Evolutionary conservation across 2,888 invertebrate genomes (phyloP).

Genomic region (Notodonta ziczac): DNA sequence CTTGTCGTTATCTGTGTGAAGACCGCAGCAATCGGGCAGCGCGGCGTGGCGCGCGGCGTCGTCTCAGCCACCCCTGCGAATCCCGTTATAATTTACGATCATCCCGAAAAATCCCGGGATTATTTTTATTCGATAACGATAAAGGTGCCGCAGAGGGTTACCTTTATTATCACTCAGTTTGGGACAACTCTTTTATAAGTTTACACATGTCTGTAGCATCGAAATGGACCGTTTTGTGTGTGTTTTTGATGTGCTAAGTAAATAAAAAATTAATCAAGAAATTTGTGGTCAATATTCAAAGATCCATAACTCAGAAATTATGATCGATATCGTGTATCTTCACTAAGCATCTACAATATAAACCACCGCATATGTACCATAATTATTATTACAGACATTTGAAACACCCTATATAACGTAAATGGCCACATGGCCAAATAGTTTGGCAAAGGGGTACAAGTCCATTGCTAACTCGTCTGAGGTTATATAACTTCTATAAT

Average conservation of each 20-base stretch:
- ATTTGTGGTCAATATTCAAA: too few species aligned
- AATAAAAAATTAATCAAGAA: too few species aligned
- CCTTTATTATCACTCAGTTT: constrained; percentile 82
- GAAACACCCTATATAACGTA: too few species aligned
- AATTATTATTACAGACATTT: too few species aligned
- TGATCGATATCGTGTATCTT: too few species aligned
- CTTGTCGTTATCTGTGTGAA: constrained; percentile 38
- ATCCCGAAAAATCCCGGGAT: constrained; percentile 81
- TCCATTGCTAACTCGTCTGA: too few species aligned
- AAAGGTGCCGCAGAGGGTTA: constrained; percentile 81
- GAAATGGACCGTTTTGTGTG: constrained; percentile 47
- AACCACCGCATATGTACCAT: too few species aligned
- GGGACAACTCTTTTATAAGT: constrained; percentile 77
- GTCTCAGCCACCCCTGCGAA: constrained; percentile 62
- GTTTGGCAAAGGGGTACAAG: too few species aligned
- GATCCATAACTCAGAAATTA: too few species aligned
- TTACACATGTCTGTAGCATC: constrained; percentile 69
- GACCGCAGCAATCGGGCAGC: constrained; percentile 38
- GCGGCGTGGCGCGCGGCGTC: constrained; percentile 43
- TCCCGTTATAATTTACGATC: constrained; percentile 83
- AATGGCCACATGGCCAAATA: too few species aligned
- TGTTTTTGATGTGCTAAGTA: constrained; percentile 38
- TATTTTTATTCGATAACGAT: constrained; percentile 85
- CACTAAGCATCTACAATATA: too few species aligned
- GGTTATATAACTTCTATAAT: too few species aligned